Evolutionary conservation across 2,888 invertebrate species (phyloP).

Genomic region (Watsonalla binaria): DNA sequence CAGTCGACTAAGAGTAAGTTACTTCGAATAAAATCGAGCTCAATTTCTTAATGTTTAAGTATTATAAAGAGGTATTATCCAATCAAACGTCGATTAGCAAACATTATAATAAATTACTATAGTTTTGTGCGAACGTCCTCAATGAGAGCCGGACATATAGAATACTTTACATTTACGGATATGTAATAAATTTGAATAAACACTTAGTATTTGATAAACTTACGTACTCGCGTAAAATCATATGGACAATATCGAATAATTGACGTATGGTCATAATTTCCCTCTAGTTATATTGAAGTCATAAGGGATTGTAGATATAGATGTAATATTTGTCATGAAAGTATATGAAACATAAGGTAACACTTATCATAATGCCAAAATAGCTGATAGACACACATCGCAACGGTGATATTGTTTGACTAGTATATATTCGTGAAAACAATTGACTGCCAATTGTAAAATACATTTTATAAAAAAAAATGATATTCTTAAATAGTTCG

Average conservation of each 20-base stretch:
- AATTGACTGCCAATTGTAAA: slow-evolving; percentile 77
- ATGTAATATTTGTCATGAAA: slow-evolving; percentile 45
- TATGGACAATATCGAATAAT: slow-evolving; percentile 77
- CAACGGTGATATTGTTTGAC: slow-evolving; percentile 67
- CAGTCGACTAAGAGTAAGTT: slow-evolving; percentile 50
- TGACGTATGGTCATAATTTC: slow-evolving; percentile 67
- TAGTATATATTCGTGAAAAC: slow-evolving; percentile 62
- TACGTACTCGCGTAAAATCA: slow-evolving; percentile 75
- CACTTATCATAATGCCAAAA: slow-evolving; percentile 60
- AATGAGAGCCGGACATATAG: slow-evolving; percentile 62
- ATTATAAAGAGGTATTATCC: slow-evolving; percentile 62
- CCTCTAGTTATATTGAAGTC: slow-evolving; percentile 54
- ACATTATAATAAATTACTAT: slow-evolving; percentile 41
- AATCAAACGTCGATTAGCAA: slow-evolving; percentile 54
- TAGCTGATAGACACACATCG: slow-evolving; percentile 54
- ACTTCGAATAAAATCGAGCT: slow-evolving; percentile 76
- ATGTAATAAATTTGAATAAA: slow-evolving; percentile 55
- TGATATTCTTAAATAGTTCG: slow-evolving; percentile 72
- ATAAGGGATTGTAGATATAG: slow-evolving; percentile 70
- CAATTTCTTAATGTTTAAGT: slow-evolving; percentile 71
- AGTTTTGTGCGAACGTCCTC: slow-evolving; percentile 69
- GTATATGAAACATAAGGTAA: slow-evolving; percentile 29
- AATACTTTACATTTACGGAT: slow-evolving; percentile 51
- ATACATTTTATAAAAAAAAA: slow-evolving; percentile 60
- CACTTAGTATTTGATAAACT: slow-evolving; percentile 71